A percentile compares a stretch with the other conserved stretches of the same genome.
Conservation (phyloP, 1,140 invertebrate genomes). For the Pteromalus puparum region DNA sequence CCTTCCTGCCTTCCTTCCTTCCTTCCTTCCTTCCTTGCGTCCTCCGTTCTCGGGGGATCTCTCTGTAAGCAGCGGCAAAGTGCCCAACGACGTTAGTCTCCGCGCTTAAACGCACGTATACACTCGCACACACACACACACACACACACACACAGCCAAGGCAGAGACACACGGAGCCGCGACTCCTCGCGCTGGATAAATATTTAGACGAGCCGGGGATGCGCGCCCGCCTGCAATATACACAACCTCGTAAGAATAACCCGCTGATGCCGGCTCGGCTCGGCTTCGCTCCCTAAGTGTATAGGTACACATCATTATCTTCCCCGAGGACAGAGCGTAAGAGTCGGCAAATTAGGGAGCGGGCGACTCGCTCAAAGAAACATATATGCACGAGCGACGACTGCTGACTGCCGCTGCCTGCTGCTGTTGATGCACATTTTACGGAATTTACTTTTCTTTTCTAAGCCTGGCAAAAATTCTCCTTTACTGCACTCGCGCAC, state of each 20-base stretch:
- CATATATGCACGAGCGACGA: conserved; percentile 9
- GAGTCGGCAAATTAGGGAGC: conserved; percentile 25
- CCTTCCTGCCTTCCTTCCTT: conserved; percentile 23
- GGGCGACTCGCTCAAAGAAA: conserved; percentile 46
- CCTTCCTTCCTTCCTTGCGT: conserved; percentile 10
- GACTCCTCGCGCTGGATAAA: neutral
- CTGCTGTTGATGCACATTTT: neutral
- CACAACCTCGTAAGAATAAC: neutral
- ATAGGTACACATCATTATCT: conserved; percentile 61
- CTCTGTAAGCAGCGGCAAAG: neutral
- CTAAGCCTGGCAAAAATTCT: neutral
- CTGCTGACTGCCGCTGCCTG: neutral
- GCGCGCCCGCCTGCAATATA: neutral
- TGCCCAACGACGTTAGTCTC: conserved; percentile 23
- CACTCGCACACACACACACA: neutral
- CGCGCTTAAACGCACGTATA: no score
- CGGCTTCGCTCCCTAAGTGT: neutral
- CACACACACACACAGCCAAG: neutral
- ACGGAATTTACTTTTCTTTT: conserved; percentile 37
- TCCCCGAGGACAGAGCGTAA: conserved; percentile 7
- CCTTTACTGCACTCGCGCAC: no score
- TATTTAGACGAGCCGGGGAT: conserved; percentile 9
- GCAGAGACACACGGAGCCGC: no score
- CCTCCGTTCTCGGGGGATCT: neutral
- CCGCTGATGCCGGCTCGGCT: neutral